phyloP scores from a whole-genome alignment of 2,888 invertebrate species.

The Xanthorhoe spadicearia region DNA sequence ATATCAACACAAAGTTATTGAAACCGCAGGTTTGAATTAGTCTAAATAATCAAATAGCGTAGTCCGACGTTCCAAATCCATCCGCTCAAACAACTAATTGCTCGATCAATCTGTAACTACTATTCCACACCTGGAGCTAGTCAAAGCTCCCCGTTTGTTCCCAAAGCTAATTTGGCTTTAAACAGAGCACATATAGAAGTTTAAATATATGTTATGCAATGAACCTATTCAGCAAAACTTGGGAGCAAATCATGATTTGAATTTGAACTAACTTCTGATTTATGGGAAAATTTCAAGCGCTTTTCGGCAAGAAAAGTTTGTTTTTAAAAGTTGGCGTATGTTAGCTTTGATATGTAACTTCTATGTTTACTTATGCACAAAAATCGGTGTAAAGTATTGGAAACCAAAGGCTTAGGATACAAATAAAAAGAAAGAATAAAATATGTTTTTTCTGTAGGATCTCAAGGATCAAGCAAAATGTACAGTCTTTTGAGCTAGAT shows the following conservation, averaged over 20 bases:
- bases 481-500: too few relatives aligned
- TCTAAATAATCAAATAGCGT: background rate
- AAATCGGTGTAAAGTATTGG: too few relatives aligned
- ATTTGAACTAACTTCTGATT: conserved; percentile 33
- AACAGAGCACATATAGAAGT: conserved; percentile 17
- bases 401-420: too few relatives aligned
- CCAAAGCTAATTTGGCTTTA: conserved; percentile 20
- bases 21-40: too few relatives aligned
- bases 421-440: too few relatives aligned
- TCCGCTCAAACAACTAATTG: conserved; percentile 1
- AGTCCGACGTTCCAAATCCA: background rate
- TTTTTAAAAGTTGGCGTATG: conserved; percentile 9
- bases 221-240: conserved; percentile 29
- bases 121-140: conserved; percentile 9
- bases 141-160: conserved; percentile 17
- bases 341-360: background rate
- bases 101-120: background rate
- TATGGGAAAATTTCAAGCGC: conserved; percentile 26
- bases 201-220: conserved; percentile 16
- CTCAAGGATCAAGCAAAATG: too few relatives aligned
- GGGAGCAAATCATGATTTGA: conserved; percentile 32
- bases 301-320: conserved; percentile 26
- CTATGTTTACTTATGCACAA: background rate
- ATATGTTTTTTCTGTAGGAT: too few relatives aligned
- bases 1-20: too few relatives aligned